Evolutionary conservation across 2,888 invertebrate species (phyloP).

Genomic region (Plusia festucae): DNA sequence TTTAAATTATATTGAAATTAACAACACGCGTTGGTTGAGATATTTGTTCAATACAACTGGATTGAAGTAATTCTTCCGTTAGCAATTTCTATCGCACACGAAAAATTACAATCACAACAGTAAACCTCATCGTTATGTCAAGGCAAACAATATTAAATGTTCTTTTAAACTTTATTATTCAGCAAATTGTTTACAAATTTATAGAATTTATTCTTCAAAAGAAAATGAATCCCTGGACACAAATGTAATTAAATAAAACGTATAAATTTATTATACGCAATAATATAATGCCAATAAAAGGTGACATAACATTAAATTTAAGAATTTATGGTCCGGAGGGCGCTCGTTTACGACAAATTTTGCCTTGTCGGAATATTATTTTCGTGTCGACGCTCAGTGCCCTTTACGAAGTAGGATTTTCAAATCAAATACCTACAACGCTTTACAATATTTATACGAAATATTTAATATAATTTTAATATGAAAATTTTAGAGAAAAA

Average conservation of each 20-base stretch:
- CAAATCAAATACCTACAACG: background rate
- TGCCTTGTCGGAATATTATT: conserved; percentile 33
- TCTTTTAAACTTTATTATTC: too few species aligned
- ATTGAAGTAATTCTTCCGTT: too few species aligned
- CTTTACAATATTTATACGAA: background rate
- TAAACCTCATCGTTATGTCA: too few species aligned
- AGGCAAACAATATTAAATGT: too few species aligned
- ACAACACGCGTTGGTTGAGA: too few species aligned
- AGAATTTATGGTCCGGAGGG: conserved; percentile 30
- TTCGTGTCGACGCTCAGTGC: conserved; percentile 27
- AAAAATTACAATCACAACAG: too few species aligned
- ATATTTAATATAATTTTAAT: too few species aligned
- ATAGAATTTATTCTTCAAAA: background rate
- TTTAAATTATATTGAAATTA: too few species aligned
- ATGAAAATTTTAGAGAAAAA: too few species aligned
- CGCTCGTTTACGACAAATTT: conserved; percentile 23
- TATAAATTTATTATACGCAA: conserved; percentile 16
- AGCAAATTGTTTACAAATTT: background rate
- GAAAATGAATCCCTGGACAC: background rate
- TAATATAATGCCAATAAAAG: conserved; percentile 43
- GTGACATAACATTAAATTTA: conserved; percentile 40
- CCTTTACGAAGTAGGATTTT: conserved; percentile 31
- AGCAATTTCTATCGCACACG: too few species aligned
- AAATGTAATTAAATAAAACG: conserved; percentile 9
- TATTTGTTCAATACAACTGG: too few species aligned